Evolutionary conservation across 2,113 vertebrate species (phyloP), one percentile per base, ranked within the genome.

Genomic region (Sylvietta virens): DNA sequence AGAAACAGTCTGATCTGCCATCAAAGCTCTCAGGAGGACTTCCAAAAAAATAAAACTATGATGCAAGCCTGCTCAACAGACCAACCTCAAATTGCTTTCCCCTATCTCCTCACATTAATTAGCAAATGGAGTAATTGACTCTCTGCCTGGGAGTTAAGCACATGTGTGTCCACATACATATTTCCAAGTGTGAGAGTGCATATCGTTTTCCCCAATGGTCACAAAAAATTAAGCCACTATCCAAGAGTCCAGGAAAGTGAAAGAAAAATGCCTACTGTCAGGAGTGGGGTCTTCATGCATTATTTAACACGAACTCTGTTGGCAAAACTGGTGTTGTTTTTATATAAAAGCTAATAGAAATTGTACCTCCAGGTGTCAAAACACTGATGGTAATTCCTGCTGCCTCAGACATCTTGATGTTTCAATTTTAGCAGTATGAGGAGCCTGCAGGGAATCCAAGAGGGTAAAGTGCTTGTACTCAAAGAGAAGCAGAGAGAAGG

Each of bases 331-430:
- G 94, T 95, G 91, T 94, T 95, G 92, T 97, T 97, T 97, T 96
- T 96, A 87, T 96, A 97, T 96, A 96, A 97, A 97, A 97, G 96
- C 96, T 96, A 97, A 97, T 96, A 97, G 95, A 96, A 97, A 97
- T 95, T 90, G 94, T 95, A 96, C 95, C 97, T 97, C 94, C 96
- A 97, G 96, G 96, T 96, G 96, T 97, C 97, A 97, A 96, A 97
- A 96, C 96, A 95, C 94, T 93, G 97, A 96, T 97, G 96, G 87
- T 94, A 95, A 94, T 95, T 94, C 96, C 95, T 95, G 87, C 96
- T 95, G 96, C 90, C 96, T 96, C 91, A 97, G 96, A 97, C 95
- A 96, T 97, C 96, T 96, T 97, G 95, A 97, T 97, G 97, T 97
- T 97, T 97, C 97, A 97, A 97, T 97, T 97, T 97, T 88, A 97